Percentiles rank a stretch among this genome's conserved stretches.
phyloP scores from a whole-genome alignment of 2,888 invertebrate genomes.

The Hyppa rectilinea region DNA sequence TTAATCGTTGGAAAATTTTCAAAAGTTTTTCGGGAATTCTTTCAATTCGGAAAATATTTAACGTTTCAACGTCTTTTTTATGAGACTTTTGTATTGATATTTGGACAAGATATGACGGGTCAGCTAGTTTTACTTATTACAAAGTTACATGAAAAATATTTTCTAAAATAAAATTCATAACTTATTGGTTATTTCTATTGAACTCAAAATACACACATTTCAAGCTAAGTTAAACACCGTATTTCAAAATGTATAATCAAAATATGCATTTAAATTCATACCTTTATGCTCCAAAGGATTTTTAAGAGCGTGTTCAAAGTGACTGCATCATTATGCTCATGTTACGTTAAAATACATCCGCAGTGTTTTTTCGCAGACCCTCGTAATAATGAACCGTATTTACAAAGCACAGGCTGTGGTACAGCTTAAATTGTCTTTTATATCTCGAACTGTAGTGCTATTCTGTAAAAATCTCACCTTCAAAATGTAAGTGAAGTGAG shows the following conservation, averaged over 20 bases:
- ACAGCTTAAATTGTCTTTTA: not conserved
- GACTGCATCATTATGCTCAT: slow-evolving; percentile 53
- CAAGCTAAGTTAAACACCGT: not conserved
- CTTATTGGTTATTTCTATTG: too few relatives aligned
- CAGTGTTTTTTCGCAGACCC: slow-evolving; percentile 21
- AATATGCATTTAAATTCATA: slow-evolving; percentile 45
- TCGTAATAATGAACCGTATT: slow-evolving; percentile 39
- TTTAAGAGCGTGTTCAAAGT: slow-evolving; percentile 43
- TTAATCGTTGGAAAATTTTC: too few relatives aligned
- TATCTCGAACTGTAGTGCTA: not conserved
- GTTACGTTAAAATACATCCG: slow-evolving; percentile 54
- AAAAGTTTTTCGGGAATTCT: too few relatives aligned
- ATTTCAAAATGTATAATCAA: slow-evolving; percentile 37
- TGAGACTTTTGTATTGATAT: too few relatives aligned
- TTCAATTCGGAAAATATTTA: too few relatives aligned
- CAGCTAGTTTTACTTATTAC: too few relatives aligned
- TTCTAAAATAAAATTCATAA: too few relatives aligned
- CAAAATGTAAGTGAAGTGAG: too few relatives aligned
- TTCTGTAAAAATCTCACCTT: too few relatives aligned
- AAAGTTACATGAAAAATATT: too few relatives aligned
- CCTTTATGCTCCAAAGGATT: slow-evolving; percentile 44
- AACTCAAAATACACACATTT: too few relatives aligned
- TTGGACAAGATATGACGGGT: not conserved
- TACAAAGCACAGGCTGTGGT: slow-evolving; percentile 16
- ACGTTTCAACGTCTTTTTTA: too few relatives aligned